A percentile compares a stretch with the other conserved stretches of the same genome.
Conservation (phyloP, 2,888 invertebrate species). For the Hydropsyche betteni region DNA sequence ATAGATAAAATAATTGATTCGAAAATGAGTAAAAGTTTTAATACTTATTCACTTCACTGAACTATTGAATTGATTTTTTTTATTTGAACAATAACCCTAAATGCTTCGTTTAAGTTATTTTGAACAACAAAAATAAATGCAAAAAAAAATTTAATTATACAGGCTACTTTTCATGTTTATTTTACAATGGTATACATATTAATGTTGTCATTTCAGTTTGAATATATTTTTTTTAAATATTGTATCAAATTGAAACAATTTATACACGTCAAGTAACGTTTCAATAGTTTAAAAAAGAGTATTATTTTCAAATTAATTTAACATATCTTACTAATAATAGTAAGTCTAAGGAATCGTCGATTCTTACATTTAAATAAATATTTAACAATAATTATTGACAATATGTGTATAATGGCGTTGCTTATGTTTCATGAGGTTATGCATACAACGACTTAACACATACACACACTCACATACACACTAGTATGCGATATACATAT, state of each 20-base stretch:
- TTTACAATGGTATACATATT: no score
- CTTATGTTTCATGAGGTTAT: neutral
- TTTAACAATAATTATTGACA: conserved; percentile 38
- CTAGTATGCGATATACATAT: neutral
- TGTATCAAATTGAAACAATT: neutral
- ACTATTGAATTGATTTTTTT: no score
- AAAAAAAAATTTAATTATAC: no score
- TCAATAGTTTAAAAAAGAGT: conserved; percentile 6
- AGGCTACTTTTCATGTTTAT: no score
- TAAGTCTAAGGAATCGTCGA: conserved; percentile 34
- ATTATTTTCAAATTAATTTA: conserved; percentile 18
- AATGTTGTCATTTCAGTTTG: neutral
- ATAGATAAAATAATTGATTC: no score
- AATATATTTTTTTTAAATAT: neutral
- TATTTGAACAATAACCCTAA: no score
- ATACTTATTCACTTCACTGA: no score
- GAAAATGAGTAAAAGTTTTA: no score
- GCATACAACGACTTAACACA: neutral
- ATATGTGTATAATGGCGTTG: conserved; percentile 13
- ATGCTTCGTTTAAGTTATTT: no score
- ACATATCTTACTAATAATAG: conserved; percentile 8
- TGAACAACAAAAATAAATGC: no score
- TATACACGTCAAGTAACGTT: neutral
- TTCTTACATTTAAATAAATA: conserved; percentile 34
- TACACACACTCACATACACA: neutral